These are phyloP conservation scores for Nomada goodeniana DNA, from an alignment of 2,888 invertebrate genomes.

Conservation along the genomic window DNA sequence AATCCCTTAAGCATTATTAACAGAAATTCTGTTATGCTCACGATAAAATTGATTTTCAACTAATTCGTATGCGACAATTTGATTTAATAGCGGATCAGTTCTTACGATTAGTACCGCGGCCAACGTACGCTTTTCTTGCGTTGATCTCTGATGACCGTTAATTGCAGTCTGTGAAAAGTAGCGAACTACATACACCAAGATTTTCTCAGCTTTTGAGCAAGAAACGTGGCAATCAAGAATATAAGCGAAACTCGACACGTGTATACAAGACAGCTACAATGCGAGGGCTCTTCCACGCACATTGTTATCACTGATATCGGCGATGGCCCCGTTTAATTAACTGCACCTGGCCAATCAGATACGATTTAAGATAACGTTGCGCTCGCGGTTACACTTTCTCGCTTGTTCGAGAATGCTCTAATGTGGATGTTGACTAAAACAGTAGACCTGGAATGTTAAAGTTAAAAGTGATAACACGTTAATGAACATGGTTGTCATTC, in stretches of 20 bases:
- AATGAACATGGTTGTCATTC: too few relatives aligned
- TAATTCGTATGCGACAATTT: background rate
- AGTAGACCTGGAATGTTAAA: too few relatives aligned
- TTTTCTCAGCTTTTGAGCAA: constrained; percentile 13
- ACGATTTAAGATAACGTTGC: background rate
- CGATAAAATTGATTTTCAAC: background rate
- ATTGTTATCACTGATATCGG: background rate
- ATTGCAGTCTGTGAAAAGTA: background rate
- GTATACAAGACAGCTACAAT: background rate
- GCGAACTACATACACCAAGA: background rate
- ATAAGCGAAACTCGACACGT: constrained; percentile 24
- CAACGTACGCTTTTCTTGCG: constrained; percentile 6
- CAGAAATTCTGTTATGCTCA: background rate
- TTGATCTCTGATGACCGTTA: background rate
- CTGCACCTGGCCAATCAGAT: background rate
- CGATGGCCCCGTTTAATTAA: background rate
- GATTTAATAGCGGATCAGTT: background rate
- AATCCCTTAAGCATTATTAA: too few relatives aligned
- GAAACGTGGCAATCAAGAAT: constrained; percentile 13
- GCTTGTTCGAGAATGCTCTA: background rate
- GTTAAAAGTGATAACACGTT: too few relatives aligned
- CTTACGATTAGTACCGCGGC: background rate
- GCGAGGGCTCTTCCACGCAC: background rate
- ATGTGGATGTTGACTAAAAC: background rate
- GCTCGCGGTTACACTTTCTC: background rate